Evolutionary conservation across 2,888 invertebrate species (phyloP).

Genomic region (Coecobrya sp.): DNA sequence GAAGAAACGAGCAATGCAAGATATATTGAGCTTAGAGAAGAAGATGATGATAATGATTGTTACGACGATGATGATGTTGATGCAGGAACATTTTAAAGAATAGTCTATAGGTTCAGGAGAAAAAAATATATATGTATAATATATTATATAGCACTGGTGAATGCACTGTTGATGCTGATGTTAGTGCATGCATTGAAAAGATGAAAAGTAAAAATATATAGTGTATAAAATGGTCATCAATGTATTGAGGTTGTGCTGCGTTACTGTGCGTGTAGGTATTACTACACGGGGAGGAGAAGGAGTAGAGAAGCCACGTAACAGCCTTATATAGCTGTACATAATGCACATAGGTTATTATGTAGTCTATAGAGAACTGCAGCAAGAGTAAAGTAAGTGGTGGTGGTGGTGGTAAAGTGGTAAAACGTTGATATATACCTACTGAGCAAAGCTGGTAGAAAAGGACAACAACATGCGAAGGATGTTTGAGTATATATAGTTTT

Average conservation of each 20-base stretch:
- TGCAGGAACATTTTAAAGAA: constrained; percentile 34
- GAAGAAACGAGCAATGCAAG: constrained; percentile 31
- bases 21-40: constrained; percentile 17
- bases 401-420: constrained; percentile 5
- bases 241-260: background rate
- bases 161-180: constrained; percentile 14
- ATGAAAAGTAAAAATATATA: constrained; percentile 24
- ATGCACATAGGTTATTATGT: background rate
- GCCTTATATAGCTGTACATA: background rate
- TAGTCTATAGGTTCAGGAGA: constrained; percentile 14
- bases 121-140: background rate
- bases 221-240: background rate
- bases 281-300: background rate
- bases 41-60: background rate
- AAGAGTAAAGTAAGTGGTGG: background rate
- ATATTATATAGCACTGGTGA: background rate
- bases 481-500: background rate
- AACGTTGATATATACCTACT: background rate
- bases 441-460: background rate
- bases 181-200: constrained; percentile 14
- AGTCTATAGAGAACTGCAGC: constrained; percentile 13
- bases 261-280: constrained; percentile 36
- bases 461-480: constrained; percentile 41
- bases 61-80: constrained; percentile 22
- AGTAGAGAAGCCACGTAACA: constrained; percentile 9